phyloP scores from a whole-genome alignment of 1,140 invertebrate genomes.

The Heliconius nattereri region DNA sequence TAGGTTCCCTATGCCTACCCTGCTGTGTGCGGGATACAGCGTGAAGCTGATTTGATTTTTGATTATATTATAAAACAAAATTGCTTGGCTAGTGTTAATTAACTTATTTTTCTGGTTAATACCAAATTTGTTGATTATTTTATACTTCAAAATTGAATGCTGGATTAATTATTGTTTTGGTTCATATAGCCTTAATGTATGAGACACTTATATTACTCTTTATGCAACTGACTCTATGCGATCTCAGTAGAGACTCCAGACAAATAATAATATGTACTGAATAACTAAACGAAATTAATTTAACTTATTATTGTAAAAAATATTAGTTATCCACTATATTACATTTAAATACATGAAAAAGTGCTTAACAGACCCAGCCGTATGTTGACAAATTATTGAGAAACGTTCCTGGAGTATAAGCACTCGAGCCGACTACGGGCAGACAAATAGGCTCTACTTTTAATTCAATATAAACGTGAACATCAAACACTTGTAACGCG shows the following conservation, averaged over 20 bases:
- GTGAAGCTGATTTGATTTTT: too few relatives aligned
- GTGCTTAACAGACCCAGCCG: not conserved
- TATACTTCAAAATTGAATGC: too few relatives aligned
- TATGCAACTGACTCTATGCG: not conserved
- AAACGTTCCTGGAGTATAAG: slow-evolving; percentile 5
- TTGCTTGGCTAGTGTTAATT: too few relatives aligned
- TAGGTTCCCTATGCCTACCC: too few relatives aligned
- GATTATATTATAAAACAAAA: too few relatives aligned
- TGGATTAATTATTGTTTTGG: too few relatives aligned
- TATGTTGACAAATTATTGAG: slow-evolving; percentile 8
- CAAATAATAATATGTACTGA: not conserved
- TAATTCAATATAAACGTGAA: slow-evolving; percentile 12
- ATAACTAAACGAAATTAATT: not conserved
- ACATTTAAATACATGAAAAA: not conserved
- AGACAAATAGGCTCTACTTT: slow-evolving; percentile 9
- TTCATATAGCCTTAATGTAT: too few relatives aligned
- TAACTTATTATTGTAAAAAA: not conserved
- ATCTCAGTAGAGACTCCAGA: not conserved
- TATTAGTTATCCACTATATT: not conserved
- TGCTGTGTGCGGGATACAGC: too few relatives aligned
- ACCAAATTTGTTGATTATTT: too few relatives aligned
- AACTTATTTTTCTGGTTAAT: too few relatives aligned
- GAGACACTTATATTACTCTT: not conserved
- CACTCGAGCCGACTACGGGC: slow-evolving; percentile 10
- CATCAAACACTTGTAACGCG: not conserved